A percentile compares a stretch with the other conserved stretches of the same genome.
These are phyloP conservation scores for Macheiramphus alcinus DNA, from an alignment of 2,113 vertebrate genomes.

Conservation along the genomic window DNA sequence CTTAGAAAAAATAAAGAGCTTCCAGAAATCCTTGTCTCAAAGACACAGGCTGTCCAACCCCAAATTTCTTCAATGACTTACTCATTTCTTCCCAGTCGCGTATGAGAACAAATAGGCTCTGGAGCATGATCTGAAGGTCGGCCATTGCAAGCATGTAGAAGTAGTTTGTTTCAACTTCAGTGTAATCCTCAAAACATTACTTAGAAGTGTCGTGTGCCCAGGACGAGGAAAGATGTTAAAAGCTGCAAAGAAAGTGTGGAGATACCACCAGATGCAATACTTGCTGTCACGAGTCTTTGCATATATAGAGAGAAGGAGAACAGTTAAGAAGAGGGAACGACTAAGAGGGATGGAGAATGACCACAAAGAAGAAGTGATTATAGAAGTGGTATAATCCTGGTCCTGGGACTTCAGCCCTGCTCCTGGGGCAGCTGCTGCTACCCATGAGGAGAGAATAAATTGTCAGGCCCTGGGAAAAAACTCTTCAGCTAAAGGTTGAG, in stretches of 20 bases:
- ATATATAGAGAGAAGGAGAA: not conserved
- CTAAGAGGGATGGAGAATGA: not conserved
- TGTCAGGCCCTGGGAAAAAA: not conserved
- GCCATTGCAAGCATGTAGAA: not conserved
- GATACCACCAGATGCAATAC: not conserved
- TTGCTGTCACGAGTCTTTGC: not conserved
- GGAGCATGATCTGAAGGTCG: not conserved
- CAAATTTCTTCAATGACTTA: not conserved
- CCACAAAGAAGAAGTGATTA: not conserved
- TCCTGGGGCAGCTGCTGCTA: not conserved
- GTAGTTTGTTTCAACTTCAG: not conserved
- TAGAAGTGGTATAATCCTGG: not conserved
- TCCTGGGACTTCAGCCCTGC: not conserved
- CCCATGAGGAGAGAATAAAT: not conserved
- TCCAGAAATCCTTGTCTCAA: not conserved
- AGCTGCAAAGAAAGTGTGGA: not conserved
- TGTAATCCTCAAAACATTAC: not conserved
- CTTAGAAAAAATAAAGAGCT: not conserved
- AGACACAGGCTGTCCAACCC: not conserved
- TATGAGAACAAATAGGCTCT: not conserved
- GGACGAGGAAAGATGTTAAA: not conserved
- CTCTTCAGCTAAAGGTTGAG: not conserved
- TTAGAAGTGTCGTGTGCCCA: not conserved
- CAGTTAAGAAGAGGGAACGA: not conserved
- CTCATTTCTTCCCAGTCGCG: not conserved